These are phyloP conservation scores for Tupaia tana DNA, from an alignment of 2,113 vertebrate genomes.

Conservation along the genomic window DNA sequence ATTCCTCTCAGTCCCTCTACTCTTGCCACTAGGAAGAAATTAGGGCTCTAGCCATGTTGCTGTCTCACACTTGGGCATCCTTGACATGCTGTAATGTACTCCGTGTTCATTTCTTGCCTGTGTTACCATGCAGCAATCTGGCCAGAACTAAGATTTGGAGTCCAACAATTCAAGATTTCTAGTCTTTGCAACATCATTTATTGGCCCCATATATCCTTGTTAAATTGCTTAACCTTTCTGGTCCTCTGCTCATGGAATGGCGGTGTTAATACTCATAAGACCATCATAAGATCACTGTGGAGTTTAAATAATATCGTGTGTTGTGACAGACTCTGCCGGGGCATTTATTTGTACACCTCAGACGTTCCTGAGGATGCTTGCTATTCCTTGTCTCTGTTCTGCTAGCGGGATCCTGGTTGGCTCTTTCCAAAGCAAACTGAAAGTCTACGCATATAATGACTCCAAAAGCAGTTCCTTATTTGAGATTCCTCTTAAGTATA, in stretches of 20 bases:
- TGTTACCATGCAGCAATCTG: neutral
- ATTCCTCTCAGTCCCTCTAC: neutral
- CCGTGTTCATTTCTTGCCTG: neutral
- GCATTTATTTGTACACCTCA: neutral
- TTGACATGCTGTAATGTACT: neutral
- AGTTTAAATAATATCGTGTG: neutral
- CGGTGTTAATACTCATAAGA: neutral
- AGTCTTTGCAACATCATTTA: neutral
- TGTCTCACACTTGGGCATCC: neutral
- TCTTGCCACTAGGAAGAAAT: neutral
- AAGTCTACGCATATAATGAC: neutral
- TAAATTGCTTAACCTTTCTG: neutral
- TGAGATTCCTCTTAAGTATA: neutral
- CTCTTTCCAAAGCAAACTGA: neutral
- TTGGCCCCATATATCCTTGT: neutral
- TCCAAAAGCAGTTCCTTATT: neutral
- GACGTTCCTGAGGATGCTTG: neutral
- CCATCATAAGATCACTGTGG: neutral
- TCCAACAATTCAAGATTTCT: neutral
- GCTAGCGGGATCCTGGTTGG: neutral
- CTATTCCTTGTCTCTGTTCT: neutral
- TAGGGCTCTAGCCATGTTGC: neutral
- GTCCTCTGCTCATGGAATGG: neutral
- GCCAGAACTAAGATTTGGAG: constrained; percentile 8
- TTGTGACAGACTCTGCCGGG: neutral